Evolutionary conservation across 2,113 vertebrate genomes (phyloP).

Genomic region (Himantopus leucocephalus): DNA sequence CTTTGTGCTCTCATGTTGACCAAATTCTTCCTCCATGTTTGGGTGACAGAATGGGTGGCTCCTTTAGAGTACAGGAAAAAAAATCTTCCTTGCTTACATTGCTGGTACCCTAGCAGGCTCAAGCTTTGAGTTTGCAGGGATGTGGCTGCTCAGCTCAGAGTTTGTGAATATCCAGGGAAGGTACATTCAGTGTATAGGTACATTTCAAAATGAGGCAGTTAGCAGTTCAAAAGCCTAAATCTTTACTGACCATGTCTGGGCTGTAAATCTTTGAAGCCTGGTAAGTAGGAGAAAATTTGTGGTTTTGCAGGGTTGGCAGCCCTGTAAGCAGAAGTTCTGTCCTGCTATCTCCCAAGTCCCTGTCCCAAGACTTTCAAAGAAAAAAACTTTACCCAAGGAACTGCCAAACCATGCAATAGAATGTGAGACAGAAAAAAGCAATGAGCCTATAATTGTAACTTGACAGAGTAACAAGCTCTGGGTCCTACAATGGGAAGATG

Average conservation of each 20-base stretch:
- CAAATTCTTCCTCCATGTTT: not conserved
- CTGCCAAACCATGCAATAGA: not conserved
- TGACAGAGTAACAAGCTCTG: not conserved
- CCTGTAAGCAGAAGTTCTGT: not conserved
- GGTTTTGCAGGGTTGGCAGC: not conserved
- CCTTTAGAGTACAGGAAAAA: not conserved
- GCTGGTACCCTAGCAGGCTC: not conserved
- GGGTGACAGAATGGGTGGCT: not conserved
- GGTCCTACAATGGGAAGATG: not conserved
- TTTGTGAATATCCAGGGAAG: not conserved
- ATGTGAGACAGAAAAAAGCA: not conserved
- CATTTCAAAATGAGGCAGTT: not conserved
- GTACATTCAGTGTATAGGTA: accelerated
- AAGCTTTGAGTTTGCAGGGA: not conserved
- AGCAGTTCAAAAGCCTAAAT: not conserved
- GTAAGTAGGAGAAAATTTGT: not conserved
- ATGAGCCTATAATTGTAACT: not conserved
- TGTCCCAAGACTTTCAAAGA: not conserved
- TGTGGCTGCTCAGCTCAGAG: not conserved
- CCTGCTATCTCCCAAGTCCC: not conserved
- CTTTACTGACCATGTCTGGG: not conserved
- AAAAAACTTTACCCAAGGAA: not conserved
- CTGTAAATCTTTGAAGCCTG: not conserved
- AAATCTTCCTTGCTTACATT: not conserved
- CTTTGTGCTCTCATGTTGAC: not conserved